Base-by-base conservation (phyloP, 2,888 invertebrate species). In the Folsomia candida region DNA sequence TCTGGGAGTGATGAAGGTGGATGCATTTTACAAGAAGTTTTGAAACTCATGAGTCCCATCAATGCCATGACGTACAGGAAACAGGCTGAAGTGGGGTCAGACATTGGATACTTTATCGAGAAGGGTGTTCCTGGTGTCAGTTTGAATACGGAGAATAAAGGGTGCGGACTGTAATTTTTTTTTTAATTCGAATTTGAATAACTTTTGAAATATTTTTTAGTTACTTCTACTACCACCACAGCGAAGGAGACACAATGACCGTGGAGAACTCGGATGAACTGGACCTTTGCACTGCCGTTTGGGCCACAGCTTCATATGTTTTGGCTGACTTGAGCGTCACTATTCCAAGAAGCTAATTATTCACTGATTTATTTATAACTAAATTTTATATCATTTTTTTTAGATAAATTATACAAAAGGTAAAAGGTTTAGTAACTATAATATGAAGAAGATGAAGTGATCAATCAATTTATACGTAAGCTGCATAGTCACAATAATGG, bases 231-330 rank as follows among this genome's bases (percentile, higher is more conserved):
- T 37, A 37, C 14, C 37, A 37, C 14, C 93, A 94, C 81, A 86
- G 89, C 0, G 87, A 89, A 77, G 93, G 89, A 1, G 93, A 94
- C 81, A 90, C 89, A 0, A 90, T 93, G 89, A 87, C 89, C 69
- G 89, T 91, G 0, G 88, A 91, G 81, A 86, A 89, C 83, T 86
- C 91, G 0, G 85, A 86, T 27, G 86, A 86, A 66, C 84, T 94
- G 69, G 92, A 94, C 83, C 85, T 87, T 77, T 88, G 89, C 76
- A 86, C 91, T 14, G 93, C 91, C 0, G 85, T 93, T 66, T 93
- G 92, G 89, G 89, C 93, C 1, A 87, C 90, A 0, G 87, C 89
- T 0, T 86, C 92, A 6, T 93, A 89, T 80, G 86, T 92, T 22
- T 86, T 92, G 58, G 92, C 93, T 6, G 90, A 93, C 83, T 83